phyloP scores from a whole-genome alignment of 1,140 invertebrate species.

The Spodoptera frugiperda region DNA sequence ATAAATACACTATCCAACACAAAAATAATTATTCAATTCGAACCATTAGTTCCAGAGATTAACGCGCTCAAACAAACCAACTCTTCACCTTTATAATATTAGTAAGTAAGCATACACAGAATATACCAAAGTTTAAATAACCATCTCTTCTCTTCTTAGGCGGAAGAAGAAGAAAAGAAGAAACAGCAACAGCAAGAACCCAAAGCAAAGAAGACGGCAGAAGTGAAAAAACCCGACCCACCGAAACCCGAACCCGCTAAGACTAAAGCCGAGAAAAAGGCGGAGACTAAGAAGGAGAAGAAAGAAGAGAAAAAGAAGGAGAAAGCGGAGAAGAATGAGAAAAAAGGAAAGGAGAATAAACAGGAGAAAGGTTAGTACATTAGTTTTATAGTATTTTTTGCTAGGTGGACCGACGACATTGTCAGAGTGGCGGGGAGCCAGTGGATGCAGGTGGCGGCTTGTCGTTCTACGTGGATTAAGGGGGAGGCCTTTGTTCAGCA shows the following conservation, averaged over 20 bases:
- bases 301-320: constrained; percentile 64
- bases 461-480: too few species aligned
- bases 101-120: too few species aligned
- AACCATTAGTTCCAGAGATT: too few species aligned
- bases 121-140: neutral
- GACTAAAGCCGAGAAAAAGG: constrained; percentile 51
- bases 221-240: constrained; percentile 60
- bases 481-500: too few species aligned
- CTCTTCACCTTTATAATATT: too few species aligned
- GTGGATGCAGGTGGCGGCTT: too few species aligned
- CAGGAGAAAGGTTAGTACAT: constrained; percentile 67
- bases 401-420: too few species aligned
- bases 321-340: constrained; percentile 61
- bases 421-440: too few species aligned
- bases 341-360: constrained; percentile 70
- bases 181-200: constrained; percentile 61
- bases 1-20: too few species aligned
- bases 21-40: too few species aligned
- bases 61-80: too few species aligned
- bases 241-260: constrained; percentile 59
- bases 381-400: too few species aligned
- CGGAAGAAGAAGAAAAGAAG: constrained; percentile 75
- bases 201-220: constrained; percentile 66
- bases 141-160: constrained; percentile 54
- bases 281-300: constrained; percentile 59